A percentile compares a stretch with the other conserved stretches of the same genome.
These are phyloP conservation scores for Peromyscus eremicus DNA, from an alignment of 2,797 vertebrate species.

Conservation along the genomic window DNA sequence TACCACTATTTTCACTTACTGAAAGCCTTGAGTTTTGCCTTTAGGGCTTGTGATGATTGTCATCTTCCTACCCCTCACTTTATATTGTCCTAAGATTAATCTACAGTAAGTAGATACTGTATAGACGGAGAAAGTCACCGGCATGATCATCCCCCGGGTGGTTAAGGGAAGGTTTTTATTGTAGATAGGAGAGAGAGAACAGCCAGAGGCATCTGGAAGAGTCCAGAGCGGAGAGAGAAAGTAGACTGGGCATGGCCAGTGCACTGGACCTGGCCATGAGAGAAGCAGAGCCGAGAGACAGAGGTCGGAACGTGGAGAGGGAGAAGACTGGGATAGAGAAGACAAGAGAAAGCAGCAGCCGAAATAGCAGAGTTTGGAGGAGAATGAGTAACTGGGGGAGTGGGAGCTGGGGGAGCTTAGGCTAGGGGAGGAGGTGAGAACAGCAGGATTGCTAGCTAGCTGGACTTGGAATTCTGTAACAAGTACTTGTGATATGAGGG, in stretches of 20 bases:
- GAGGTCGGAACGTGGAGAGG: neutral
- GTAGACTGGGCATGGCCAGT: too few species aligned
- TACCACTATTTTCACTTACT: neutral
- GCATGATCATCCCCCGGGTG: too few species aligned
- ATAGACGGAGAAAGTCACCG: neutral
- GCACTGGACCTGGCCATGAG: neutral
- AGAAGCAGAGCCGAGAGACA: neutral
- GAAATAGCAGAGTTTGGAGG: neutral
- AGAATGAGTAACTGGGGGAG: neutral
- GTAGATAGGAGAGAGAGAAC: neutral
- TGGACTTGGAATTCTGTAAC: neutral
- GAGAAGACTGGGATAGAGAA: neutral
- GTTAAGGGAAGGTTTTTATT: neutral
- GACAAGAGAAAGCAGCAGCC: neutral
- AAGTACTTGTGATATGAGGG: neutral
- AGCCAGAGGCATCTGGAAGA: neutral
- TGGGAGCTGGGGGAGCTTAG: too few species aligned
- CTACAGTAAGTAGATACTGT: neutral
- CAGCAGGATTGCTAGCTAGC: neutral
- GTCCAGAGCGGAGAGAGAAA: neutral
- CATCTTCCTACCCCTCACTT: neutral
- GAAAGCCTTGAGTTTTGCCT: neutral
- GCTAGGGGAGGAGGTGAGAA: neutral
- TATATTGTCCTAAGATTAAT: neutral
- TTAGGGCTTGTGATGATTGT: neutral